phyloP scores from a whole-genome alignment of 2,888 invertebrate genomes.

The Listrodromus nycthemerus region DNA sequence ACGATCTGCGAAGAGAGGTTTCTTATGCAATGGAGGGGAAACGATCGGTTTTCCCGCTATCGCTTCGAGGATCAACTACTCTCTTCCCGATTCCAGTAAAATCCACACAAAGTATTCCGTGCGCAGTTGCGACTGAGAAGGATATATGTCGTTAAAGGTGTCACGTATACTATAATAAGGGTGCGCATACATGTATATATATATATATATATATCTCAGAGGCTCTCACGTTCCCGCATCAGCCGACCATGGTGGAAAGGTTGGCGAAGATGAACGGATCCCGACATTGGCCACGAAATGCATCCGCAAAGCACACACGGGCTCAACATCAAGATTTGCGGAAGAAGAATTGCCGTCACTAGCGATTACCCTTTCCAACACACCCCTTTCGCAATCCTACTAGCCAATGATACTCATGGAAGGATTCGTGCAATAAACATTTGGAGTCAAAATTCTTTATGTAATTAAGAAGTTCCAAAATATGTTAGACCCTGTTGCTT shows the following conservation, averaged over 20 bases:
- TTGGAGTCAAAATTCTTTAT: constrained; percentile 15
- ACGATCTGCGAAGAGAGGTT: constrained; percentile 1
- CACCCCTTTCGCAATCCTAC: constrained; percentile 34
- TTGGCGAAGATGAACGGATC: constrained; percentile 58
- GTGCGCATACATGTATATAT: background rate
- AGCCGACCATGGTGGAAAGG: constrained; percentile 43
- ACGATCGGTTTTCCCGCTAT: constrained; percentile 25
- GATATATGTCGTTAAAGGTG: constrained; percentile 52
- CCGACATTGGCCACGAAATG: constrained; percentile 54
- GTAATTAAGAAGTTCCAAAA: constrained; percentile 20
- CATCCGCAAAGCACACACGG: constrained; percentile 56
- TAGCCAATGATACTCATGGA: background rate
- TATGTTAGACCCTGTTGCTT: background rate
- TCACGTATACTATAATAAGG: constrained; percentile 34
- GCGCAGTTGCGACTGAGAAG: constrained; percentile 47
- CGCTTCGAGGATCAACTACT: constrained; percentile 2
- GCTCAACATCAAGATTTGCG: constrained; percentile 63
- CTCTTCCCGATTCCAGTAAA: constrained; percentile 13
- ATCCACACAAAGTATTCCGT: constrained; percentile 55
- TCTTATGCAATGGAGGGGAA: constrained; percentile 1
- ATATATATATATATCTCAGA: background rate
- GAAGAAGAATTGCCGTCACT: constrained; percentile 59
- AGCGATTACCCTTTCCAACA: constrained; percentile 47
- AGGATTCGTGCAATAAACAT: constrained; percentile 9
- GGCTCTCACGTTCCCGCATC: constrained; percentile 12